phyloP scores from a whole-genome alignment of 2,888 invertebrate genomes.

The Hybos culiciformis region DNA sequence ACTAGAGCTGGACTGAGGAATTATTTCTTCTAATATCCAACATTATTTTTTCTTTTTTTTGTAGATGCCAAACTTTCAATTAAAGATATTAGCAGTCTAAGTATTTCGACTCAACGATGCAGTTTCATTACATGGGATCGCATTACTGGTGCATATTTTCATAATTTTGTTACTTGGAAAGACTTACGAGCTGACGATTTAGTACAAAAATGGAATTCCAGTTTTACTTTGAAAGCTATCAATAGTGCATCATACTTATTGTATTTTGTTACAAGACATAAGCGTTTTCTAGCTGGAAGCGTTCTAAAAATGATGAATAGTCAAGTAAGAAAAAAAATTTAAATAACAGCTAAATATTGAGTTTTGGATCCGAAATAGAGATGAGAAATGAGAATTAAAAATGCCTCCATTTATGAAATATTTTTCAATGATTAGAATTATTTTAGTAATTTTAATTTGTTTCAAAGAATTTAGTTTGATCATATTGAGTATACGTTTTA shows the following conservation, averaged over 20 bases:
- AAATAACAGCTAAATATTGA: too few species aligned
- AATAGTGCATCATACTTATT: conserved; percentile 40
- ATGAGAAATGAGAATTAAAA: too few species aligned
- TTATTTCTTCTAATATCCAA: neutral
- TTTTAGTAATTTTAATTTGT: too few species aligned
- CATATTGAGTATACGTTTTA: too few species aligned
- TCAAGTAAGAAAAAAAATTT: conserved; percentile 48
- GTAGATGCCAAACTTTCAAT: conserved; percentile 56
- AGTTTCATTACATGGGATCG: conserved; percentile 78
- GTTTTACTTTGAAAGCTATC: conserved; percentile 51
- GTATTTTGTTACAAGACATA: conserved; percentile 62
- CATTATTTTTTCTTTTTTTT: neutral
- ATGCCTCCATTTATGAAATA: too few species aligned
- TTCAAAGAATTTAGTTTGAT: too few species aligned
- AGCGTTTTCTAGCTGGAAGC: conserved; percentile 72
- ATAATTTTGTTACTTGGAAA: conserved; percentile 84
- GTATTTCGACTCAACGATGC: conserved; percentile 66
- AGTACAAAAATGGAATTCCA: conserved; percentile 64
- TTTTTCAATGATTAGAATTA: too few species aligned
- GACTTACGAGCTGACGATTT: conserved; percentile 62
- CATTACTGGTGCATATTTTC: conserved; percentile 58
- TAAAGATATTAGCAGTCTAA: conserved; percentile 59
- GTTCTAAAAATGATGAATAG: conserved; percentile 71
- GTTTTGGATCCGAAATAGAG: too few species aligned
- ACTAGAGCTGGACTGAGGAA: too few species aligned